Evolutionary conservation across 2,888 invertebrate genomes (phyloP).

Genomic region (Drosophila koepferae): DNA sequence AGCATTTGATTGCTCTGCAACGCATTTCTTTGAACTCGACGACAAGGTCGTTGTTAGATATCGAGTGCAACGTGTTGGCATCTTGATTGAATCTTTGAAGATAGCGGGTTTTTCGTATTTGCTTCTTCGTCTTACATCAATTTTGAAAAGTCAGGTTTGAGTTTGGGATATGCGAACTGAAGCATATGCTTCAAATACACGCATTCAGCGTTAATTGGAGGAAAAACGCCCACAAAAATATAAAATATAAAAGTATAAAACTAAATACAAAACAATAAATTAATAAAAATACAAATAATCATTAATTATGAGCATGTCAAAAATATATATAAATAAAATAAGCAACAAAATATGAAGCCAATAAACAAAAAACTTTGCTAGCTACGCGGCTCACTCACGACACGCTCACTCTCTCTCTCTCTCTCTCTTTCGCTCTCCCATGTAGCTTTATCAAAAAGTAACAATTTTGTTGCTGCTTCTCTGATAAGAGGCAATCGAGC

Average conservation of each 20-base stretch:
- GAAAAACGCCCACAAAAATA: slow-evolving; percentile 6
- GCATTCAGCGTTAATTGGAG: slow-evolving; percentile 3
- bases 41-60: slow-evolving; percentile 73
- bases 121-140: neutral
- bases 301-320: too few relatives aligned
- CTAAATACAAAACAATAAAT: neutral
- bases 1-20: slow-evolving; percentile 39
- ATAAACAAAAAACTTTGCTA: neutral
- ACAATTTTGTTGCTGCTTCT: slow-evolving; percentile 26
- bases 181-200: neutral
- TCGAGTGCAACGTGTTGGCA: slow-evolving; percentile 45
- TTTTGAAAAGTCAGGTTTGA: slow-evolving; percentile 2
- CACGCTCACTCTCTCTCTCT: neutral
- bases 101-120: neutral
- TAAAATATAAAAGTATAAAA: neutral
- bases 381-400: slow-evolving; percentile 1
- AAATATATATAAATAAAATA: neutral
- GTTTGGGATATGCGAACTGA: slow-evolving; percentile 4
- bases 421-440: neutral
- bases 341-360: neutral
- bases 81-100: slow-evolving; percentile 28
- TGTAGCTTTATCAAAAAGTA: slow-evolving; percentile 51
- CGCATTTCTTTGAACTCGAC: slow-evolving; percentile 63
- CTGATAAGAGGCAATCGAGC: slow-evolving; percentile 46
- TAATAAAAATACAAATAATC: neutral